phyloP scores from a whole-genome alignment of 64 coral and sea anemone genomes.

The Hydrozoanthus tunicans region DNA sequence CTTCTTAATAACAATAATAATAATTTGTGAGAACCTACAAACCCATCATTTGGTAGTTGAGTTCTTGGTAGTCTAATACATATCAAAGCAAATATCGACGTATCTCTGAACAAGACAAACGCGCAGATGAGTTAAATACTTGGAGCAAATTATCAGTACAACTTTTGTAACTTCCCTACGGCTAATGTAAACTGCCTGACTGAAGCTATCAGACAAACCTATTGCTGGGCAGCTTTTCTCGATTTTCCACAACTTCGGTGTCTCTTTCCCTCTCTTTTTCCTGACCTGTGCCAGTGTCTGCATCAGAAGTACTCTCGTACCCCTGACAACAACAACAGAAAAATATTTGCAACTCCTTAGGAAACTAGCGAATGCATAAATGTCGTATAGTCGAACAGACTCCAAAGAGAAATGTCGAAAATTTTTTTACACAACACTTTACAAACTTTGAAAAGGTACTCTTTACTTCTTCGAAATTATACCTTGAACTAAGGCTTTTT shows the following conservation, averaged over 20 bases:
- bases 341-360: background rate
- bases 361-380: too few relatives aligned
- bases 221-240: constrained; percentile 60
- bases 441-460: too few relatives aligned
- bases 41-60: too few relatives aligned
- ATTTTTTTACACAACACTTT: background rate
- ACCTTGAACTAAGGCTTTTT: too few relatives aligned
- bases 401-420: background rate
- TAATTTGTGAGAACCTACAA: too few relatives aligned
- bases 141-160: background rate
- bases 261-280: constrained; percentile 77
- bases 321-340: background rate
- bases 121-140: background rate
- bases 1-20: too few relatives aligned
- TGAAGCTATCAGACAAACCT: constrained; percentile 40
- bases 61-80: too few relatives aligned
- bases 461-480: too few relatives aligned
- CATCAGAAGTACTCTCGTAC: constrained; percentile 63
- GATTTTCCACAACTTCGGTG: constrained; percentile 61
- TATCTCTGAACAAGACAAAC: background rate
- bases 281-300: constrained; percentile 80
- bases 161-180: background rate
- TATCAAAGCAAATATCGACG: background rate
- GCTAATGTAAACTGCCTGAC: background rate
- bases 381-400: background rate